Evolutionary conservation across 2,888 invertebrate genomes (phyloP).

Genomic region (Nephrotoma appendiculata): DNA sequence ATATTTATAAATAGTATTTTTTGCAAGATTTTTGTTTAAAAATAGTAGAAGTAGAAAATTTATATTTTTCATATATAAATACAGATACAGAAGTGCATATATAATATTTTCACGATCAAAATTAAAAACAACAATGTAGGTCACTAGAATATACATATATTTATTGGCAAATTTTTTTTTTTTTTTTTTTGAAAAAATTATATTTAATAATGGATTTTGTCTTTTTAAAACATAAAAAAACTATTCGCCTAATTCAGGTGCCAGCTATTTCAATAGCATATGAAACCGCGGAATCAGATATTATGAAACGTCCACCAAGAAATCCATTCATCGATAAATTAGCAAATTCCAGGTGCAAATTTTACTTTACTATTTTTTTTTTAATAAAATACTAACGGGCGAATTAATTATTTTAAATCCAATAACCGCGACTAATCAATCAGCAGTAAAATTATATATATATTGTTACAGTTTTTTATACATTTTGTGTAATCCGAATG

Average conservation of each 20-base stretch:
- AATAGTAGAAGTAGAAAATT: background rate
- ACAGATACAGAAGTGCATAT: background rate
- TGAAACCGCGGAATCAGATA: slow-evolving; percentile 96
- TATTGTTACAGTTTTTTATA: background rate
- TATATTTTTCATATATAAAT: background rate
- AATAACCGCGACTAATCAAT: background rate
- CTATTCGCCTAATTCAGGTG: slow-evolving; percentile 42
- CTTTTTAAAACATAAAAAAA: background rate
- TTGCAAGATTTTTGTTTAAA: background rate
- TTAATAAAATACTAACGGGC: background rate
- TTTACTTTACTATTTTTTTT: background rate
- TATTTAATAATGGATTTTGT: background rate
- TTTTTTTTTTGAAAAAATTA: background rate
- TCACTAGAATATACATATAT: background rate
- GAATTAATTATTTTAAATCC: background rate
- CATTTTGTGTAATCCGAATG: background rate
- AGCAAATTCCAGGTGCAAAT: slow-evolving; percentile 89
- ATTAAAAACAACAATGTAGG: background rate
- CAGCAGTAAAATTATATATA: background rate
- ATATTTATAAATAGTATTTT: background rate
- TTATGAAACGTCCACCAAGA: slow-evolving; percentile 97
- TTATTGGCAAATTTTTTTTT: background rate
- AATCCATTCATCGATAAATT: slow-evolving; percentile 95
- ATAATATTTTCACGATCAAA: background rate
- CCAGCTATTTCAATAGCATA: slow-evolving; percentile 97